These are phyloP conservation scores for Vollenhovia emeryi DNA, from an alignment of 1,140 invertebrate genomes.

Conservation along the genomic window DNA sequence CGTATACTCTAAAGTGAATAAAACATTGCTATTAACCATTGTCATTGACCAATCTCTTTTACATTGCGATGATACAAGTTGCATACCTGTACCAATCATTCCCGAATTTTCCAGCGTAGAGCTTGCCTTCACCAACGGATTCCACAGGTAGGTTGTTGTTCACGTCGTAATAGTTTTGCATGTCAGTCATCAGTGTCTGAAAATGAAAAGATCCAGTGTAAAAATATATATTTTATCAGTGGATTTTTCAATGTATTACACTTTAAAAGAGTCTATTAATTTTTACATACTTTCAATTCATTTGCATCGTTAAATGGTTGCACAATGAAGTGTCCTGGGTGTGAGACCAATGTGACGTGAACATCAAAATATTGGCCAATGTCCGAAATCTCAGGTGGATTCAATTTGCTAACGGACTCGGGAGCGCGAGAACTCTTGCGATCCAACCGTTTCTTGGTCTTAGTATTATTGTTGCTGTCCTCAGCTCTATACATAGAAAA, in stretches of 20 bases:
- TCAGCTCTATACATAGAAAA: constrained; percentile 62
- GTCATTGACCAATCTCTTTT: background rate
- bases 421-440: constrained; percentile 63
- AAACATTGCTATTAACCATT: background rate
- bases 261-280: background rate
- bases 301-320: constrained; percentile 73
- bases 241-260: background rate
- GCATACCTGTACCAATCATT: constrained; percentile 88
- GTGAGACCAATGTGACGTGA: constrained; percentile 86
- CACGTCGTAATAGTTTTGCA: constrained; percentile 84
- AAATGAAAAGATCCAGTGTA: background rate
- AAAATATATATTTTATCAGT: background rate
- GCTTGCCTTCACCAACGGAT: constrained; percentile 82
- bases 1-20: constrained; percentile 60
- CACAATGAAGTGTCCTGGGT: constrained; percentile 87
- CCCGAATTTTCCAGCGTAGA: constrained; percentile 86
- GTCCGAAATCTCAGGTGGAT: constrained; percentile 79
- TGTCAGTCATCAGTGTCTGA: constrained; percentile 85
- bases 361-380: constrained; percentile 86
- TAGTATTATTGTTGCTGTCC: constrained; percentile 74
- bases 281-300: constrained; percentile 70
- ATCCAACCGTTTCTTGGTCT: constrained; percentile 66
- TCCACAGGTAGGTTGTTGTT: constrained; percentile 78
- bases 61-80: background rate
- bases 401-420: constrained; percentile 61